Percentiles rank a stretch among this genome's conserved stretches.
phyloP scores from a whole-genome alignment of 2,797 vertebrate genomes.

The Hapalemur alaotrensis region DNA sequence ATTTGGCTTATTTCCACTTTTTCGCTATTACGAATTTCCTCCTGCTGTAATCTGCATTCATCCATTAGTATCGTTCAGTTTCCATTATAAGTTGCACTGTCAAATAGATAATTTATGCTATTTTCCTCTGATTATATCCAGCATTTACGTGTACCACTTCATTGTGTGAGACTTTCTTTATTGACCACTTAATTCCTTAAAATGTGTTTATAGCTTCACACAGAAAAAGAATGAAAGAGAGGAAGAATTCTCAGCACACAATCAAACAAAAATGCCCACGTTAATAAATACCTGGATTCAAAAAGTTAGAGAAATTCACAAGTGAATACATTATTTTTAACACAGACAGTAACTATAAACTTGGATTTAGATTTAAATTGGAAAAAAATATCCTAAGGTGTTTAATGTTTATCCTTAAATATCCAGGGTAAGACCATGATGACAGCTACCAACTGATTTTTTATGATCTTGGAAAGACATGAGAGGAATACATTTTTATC shows the following conservation, averaged over 20 bases:
- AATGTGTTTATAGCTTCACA: background rate
- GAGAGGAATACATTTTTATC: constrained; percentile 60
- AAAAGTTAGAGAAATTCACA: constrained; percentile 37
- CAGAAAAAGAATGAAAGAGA: background rate
- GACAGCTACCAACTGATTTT: constrained; percentile 64
- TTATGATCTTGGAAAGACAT: constrained; percentile 60
- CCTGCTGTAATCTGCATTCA: background rate
- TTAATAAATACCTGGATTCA: background rate
- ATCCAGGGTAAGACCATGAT: constrained; percentile 53
- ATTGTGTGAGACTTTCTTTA: background rate
- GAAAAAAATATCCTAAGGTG: constrained; percentile 37
- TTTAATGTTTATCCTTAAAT: constrained; percentile 63
- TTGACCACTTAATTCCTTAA: constrained; percentile 10
- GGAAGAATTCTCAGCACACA: background rate
- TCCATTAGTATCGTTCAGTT: background rate
- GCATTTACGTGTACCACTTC: background rate
- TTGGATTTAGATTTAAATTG: constrained; percentile 56
- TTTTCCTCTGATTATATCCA: background rate
- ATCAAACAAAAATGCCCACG: background rate
- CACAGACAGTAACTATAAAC: constrained; percentile 54
- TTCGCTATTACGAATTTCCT: background rate
- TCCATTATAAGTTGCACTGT: background rate
- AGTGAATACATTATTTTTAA: constrained; percentile 45
- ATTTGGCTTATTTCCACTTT: background rate
- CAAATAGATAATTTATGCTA: background rate